phyloP scores from a whole-genome alignment of 2,888 invertebrate species.

The Empis livida region DNA sequence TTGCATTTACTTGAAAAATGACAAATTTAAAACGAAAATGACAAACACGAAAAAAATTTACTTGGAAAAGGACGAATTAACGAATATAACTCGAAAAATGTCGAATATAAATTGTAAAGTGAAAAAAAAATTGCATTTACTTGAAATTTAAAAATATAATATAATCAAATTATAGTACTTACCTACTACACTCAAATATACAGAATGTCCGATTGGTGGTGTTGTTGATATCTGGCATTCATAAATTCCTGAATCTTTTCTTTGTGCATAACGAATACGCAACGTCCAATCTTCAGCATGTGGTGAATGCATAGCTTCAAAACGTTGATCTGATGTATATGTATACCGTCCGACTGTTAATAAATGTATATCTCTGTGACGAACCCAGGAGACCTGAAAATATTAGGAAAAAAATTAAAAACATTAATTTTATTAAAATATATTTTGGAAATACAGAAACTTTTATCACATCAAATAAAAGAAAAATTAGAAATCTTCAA shows the following conservation, averaged over 20 bases:
- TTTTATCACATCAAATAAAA: too few species aligned
- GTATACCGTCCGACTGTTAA: constrained; percentile 82
- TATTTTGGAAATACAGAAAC: neutral
- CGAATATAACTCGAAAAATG: too few species aligned
- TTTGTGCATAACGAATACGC: constrained; percentile 84
- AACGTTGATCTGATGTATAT: constrained; percentile 83
- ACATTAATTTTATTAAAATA: neutral
- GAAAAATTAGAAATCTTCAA: too few species aligned
- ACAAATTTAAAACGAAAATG: too few species aligned
- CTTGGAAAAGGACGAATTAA: too few species aligned
- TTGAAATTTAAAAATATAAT: too few species aligned
- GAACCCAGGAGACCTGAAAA: constrained; percentile 82
- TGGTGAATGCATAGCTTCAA: constrained; percentile 72
- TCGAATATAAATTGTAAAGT: too few species aligned
- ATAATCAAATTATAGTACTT: constrained; percentile 36
- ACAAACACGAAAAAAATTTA: too few species aligned
- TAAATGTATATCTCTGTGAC: constrained; percentile 80
- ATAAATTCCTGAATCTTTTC: constrained; percentile 74
- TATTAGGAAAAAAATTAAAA: constrained; percentile 40
- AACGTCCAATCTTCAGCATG: constrained; percentile 86
- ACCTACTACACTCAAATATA: constrained; percentile 85
- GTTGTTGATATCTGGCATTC: constrained; percentile 92
- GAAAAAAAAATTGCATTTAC: too few species aligned
- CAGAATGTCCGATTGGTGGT: constrained; percentile 84
- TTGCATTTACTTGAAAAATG: too few species aligned